These are phyloP conservation scores for Spilosoma lubricipeda DNA, from an alignment of 2,888 invertebrate species.

Conservation along the genomic window DNA sequence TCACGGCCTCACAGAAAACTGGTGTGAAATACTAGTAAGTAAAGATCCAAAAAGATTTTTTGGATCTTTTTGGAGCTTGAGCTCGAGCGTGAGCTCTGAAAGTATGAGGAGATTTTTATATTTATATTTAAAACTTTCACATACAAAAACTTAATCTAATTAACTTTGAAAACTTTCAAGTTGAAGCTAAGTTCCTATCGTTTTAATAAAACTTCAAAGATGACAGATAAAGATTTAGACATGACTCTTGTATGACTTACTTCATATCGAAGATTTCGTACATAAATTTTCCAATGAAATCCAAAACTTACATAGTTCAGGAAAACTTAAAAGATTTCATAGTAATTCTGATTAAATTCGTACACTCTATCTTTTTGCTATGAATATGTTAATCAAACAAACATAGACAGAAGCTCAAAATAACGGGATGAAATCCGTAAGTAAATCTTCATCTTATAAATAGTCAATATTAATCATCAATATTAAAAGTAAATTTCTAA, in stretches of 20 bases:
- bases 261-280: background rate
- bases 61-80: too few relatives aligned
- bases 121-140: background rate
- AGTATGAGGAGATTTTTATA: too few relatives aligned
- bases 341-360: background rate
- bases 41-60: too few relatives aligned
- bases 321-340: background rate
- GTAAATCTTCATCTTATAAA: too few relatives aligned
- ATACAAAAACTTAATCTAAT: background rate
- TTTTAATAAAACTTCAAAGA: background rate
- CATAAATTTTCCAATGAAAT: background rate
- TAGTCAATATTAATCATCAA: too few relatives aligned
- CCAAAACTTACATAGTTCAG: background rate
- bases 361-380: background rate
- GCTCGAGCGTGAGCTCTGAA: too few relatives aligned
- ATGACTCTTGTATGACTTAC: background rate
- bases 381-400: background rate
- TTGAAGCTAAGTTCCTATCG: background rate
- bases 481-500: too few relatives aligned
- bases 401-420: too few relatives aligned
- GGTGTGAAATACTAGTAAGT: too few relatives aligned
- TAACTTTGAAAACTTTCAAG: background rate
- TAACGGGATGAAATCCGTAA: too few relatives aligned
- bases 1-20: too few relatives aligned
- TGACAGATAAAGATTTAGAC: too few relatives aligned